Conservation (phyloP, 2,888 invertebrate species). For the Sphinx pinastri region DNA sequence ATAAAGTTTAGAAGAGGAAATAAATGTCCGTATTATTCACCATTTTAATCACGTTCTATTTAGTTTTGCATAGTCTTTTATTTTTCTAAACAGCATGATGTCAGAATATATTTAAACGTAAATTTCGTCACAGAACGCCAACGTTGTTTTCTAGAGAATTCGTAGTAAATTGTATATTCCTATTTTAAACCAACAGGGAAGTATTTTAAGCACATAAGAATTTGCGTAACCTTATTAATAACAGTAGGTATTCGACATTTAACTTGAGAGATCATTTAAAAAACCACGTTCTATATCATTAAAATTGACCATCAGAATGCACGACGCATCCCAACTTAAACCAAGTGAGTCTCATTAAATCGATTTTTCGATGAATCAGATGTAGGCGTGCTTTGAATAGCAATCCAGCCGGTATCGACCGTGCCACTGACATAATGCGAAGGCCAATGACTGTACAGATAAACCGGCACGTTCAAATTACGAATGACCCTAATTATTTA, state of each 20-base stretch:
- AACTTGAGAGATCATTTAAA: background rate
- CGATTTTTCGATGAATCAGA: conserved; percentile 37
- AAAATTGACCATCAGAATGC: background rate
- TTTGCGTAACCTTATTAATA: no score
- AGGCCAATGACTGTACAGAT: conserved; percentile 53
- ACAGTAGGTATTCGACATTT: background rate
- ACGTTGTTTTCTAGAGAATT: conserved; percentile 6
- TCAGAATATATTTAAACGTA: conserved; percentile 5
- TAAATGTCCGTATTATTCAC: background rate
- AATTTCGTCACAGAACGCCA: background rate
- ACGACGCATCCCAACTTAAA: background rate
- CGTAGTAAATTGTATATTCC: background rate
- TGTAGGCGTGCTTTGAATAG: conserved; percentile 33
- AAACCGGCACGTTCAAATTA: conserved; percentile 49
- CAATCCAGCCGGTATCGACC: conserved; percentile 45
- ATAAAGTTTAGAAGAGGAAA: background rate
- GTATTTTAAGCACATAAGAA: no score
- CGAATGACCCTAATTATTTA: conserved; percentile 59
- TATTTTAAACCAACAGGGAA: no score
- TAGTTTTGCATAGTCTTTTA: background rate
- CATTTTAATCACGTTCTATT: background rate
- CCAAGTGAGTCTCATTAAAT: conserved; percentile 22
- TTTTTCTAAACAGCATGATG: conserved; percentile 6
- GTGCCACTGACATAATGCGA: conserved; percentile 50
- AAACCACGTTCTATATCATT: background rate